Evolutionary conservation across 2,888 invertebrate species (phyloP).

Genomic region (Plagiodera versicolora): DNA sequence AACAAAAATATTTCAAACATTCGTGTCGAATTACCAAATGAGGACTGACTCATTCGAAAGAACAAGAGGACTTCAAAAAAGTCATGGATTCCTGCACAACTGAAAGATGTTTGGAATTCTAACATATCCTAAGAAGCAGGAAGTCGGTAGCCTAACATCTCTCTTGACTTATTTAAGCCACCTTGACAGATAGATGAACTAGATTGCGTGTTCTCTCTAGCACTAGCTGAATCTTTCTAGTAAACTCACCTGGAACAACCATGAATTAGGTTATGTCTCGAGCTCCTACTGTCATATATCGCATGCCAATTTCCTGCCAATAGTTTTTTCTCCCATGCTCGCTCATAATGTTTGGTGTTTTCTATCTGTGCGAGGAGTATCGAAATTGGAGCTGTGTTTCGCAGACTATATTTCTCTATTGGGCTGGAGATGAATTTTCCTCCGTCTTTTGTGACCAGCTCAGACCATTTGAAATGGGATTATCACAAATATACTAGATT

Average conservation of each 20-base stretch:
- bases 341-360: slow-evolving; percentile 33
- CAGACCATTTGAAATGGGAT: not conserved
- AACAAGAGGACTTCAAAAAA: no score
- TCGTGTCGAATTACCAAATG: no score
- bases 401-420: not conserved
- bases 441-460: not conserved
- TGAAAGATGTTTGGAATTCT: no score
- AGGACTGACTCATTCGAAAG: no score
- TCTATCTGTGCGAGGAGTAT: slow-evolving; percentile 25
- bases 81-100: no score
- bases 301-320: slow-evolving; percentile 47
- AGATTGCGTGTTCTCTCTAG: not conserved
- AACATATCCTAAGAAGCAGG: no score
- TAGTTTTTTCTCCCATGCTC: slow-evolving; percentile 29
- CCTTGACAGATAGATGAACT: not conserved
- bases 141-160: no score
- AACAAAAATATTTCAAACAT: no score
- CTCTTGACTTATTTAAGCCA: no score
- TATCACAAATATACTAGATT: not conserved
- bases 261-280: slow-evolving; percentile 48
- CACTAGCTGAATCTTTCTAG: not conserved
- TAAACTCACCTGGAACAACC: slow-evolving; percentile 39
- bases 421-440: not conserved
- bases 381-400: not conserved
- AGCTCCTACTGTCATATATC: slow-evolving; percentile 47